Conservation (phyloP, 1,140 invertebrate genomes). For the Aradophagus sp. region DNA sequence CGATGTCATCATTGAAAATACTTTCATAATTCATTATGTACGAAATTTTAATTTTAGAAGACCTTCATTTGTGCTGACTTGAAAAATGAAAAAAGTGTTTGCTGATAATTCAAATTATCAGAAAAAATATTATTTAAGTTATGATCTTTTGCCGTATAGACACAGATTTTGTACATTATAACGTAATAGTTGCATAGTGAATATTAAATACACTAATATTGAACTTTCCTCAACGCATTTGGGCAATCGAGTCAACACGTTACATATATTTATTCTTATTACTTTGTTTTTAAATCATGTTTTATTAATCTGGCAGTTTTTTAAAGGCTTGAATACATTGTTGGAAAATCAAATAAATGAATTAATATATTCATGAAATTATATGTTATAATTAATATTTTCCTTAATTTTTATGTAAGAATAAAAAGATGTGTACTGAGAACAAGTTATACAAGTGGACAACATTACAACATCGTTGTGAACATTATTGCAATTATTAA, state of each 20-base stretch:
- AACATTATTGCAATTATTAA: too few species aligned
- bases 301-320: not conserved
- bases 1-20: constrained; percentile 7
- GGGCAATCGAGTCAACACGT: constrained; percentile 68
- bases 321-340: too few species aligned
- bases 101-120: too few species aligned
- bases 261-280: constrained; percentile 53
- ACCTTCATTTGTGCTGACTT: too few species aligned
- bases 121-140: constrained; percentile 10
- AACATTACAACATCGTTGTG: too few species aligned
- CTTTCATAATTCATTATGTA: constrained; percentile 13
- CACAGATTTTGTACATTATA: constrained; percentile 50
- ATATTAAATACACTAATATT: too few species aligned
- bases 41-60: too few species aligned
- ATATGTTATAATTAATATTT: not conserved
- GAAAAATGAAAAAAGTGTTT: too few species aligned
- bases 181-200: too few species aligned
- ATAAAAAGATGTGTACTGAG: constrained; percentile 4
- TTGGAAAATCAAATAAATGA: not conserved
- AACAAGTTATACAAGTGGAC: too few species aligned
- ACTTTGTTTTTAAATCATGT: constrained; percentile 20
- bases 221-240: constrained; percentile 66
- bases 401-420: not conserved
- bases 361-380: too few species aligned
- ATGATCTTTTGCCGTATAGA: constrained; percentile 33